Conservation (phyloP, 2,113 vertebrate species). For the Rutilus rutilus region DNA sequence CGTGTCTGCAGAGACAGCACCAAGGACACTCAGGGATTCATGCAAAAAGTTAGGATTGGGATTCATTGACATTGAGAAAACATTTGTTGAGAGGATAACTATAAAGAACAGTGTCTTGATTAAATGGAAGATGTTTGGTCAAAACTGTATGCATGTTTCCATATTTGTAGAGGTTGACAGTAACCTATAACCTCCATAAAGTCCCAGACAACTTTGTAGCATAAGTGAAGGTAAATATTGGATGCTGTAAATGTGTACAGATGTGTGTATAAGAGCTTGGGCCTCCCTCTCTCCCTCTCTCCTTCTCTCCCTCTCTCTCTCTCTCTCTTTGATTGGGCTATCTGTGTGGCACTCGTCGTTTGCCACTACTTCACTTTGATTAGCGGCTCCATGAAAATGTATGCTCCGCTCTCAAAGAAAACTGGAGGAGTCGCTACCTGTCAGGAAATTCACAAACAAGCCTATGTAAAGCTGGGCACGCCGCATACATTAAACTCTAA, state of each 20-base stretch:
- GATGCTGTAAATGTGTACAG: conserved; percentile 47
- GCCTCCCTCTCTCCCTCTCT: conserved; percentile 45
- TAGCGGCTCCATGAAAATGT: conserved; percentile 79
- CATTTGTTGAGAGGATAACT: background rate
- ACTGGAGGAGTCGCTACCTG: conserved; percentile 77
- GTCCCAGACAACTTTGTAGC: background rate
- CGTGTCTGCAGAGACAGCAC: background rate
- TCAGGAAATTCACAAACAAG: conserved; percentile 79
- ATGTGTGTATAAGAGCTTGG: conserved; percentile 67
- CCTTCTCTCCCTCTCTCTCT: conserved; percentile 40
- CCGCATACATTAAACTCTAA: conserved; percentile 78
- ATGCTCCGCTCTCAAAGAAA: conserved; percentile 74
- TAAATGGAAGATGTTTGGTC: background rate
- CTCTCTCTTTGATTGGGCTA: conserved; percentile 69
- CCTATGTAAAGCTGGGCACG: conserved; percentile 70
- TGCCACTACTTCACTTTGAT: conserved; percentile 73
- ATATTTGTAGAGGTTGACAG: background rate
- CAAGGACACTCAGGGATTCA: background rate
- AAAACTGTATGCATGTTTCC: background rate
- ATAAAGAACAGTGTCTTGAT: background rate
- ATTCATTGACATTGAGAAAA: conserved; percentile 11
- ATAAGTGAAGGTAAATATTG: background rate
- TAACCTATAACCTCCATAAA: background rate
- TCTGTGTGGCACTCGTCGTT: conserved; percentile 67
- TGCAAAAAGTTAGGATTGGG: conserved; percentile 8